Evolutionary conservation across 2,797 vertebrate species (phyloP).

Genomic region (Myripristis jacobus): DNA sequence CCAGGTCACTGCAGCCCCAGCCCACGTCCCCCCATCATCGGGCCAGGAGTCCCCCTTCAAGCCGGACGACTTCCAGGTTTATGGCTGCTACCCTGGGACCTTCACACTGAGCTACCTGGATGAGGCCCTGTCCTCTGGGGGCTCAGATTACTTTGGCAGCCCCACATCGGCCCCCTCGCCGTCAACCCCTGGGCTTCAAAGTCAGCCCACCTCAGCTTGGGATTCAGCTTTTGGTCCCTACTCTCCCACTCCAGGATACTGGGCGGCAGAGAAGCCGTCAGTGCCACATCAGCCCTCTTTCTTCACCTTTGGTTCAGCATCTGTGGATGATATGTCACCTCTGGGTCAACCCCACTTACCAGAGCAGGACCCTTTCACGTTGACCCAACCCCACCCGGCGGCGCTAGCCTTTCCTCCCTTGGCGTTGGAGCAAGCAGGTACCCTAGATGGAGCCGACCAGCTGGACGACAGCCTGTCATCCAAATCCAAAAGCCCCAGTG

Average conservation of each 20-base stretch:
- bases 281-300: slow-evolving; percentile 84
- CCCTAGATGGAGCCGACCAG: slow-evolving; percentile 53
- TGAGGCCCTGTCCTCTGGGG: slow-evolving; percentile 88
- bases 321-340: slow-evolving; percentile 72
- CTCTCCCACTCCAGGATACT: slow-evolving; percentile 87
- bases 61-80: slow-evolving; percentile 92
- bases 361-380: slow-evolving; percentile 76
- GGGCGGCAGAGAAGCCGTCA: slow-evolving; percentile 86
- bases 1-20: slow-evolving; percentile 86
- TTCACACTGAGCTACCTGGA: slow-evolving; percentile 87
- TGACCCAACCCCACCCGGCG: slow-evolving; percentile 62
- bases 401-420: slow-evolving; percentile 78
- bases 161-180: slow-evolving; percentile 89
- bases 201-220: slow-evolving; percentile 86
- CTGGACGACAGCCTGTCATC: slow-evolving; percentile 67
- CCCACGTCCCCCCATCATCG: slow-evolving; percentile 55
- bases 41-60: slow-evolving; percentile 85
- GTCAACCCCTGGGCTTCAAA: slow-evolving; percentile 88
- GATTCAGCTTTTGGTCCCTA: slow-evolving; percentile 89
- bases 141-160: slow-evolving; percentile 93
- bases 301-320: slow-evolving; percentile 80
- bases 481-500: slow-evolving; percentile 70
- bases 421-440: slow-evolving; percentile 73
- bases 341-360: slow-evolving; percentile 64
- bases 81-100: slow-evolving; percentile 91